Evolutionary conservation across 2,888 invertebrate genomes (phyloP).

Genomic region (Celastrina argiolus): DNA sequence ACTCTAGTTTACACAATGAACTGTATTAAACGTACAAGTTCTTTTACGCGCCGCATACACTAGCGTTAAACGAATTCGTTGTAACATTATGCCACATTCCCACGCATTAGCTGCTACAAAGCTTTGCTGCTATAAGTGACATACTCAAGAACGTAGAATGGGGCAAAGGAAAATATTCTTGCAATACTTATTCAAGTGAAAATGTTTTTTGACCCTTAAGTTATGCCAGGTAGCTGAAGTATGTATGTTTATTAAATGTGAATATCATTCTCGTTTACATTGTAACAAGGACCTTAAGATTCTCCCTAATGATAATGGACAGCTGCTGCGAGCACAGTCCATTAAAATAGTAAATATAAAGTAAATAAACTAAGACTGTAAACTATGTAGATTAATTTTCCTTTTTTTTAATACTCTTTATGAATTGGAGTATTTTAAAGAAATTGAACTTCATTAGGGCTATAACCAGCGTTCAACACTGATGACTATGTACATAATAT

Average conservation of each 20-base stretch:
- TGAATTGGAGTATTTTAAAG: too few species aligned
- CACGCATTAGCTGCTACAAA: conserved; percentile 16
- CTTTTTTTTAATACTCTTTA: too few species aligned
- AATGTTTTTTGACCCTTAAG: not conserved
- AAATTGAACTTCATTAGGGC: too few species aligned
- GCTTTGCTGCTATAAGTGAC: conserved; percentile 2
- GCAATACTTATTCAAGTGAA: not conserved
- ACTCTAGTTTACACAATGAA: conserved; percentile 7
- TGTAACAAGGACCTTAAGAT: not conserved
- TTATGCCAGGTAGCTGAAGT: not conserved
- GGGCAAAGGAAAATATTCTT: not conserved
- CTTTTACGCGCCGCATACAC: not conserved
- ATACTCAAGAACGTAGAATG: conserved; percentile 11
- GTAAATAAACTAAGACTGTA: too few species aligned
- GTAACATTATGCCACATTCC: conserved; percentile 21
- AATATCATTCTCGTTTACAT: not conserved
- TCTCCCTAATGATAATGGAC: not conserved
- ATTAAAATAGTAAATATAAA: too few species aligned
- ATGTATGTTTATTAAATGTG: conserved; percentile 3
- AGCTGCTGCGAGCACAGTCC: too few species aligned
- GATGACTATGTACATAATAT: not conserved
- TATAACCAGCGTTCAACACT: too few species aligned
- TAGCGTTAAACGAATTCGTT: conserved; percentile 20
- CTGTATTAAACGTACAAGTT: conserved; percentile 8
- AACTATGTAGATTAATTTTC: too few species aligned